Evolutionary conservation across 2,113 vertebrate species (phyloP), one percentile per base, ranked within the genome.

Genomic region (Ictalurus furcatus): DNA sequence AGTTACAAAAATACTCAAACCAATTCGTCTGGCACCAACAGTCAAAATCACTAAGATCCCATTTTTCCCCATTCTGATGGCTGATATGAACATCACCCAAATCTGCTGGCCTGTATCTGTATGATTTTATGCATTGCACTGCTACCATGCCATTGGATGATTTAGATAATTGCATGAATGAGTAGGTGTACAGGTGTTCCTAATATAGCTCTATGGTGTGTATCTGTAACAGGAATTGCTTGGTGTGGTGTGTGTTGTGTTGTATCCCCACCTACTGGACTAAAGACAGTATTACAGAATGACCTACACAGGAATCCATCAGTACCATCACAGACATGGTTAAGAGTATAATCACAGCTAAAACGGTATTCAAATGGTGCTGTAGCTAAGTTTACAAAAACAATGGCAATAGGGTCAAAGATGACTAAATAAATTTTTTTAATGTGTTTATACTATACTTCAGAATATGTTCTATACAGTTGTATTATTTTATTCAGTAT

Each of bases 201-300:
- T 65, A 48, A 65, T 3, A 13, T 16, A 48, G 74, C 8, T 40
- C 21, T 4, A 12, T 28, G 61, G 2, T 23, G 8, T 82, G 0
- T 54, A 12, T 23, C 4, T 83, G 56, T 83, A 37, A 14, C 44
- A 25, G 58, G 34, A 37, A 23, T 34, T 54, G 19, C 12, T 40
- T 82, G n/a, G 25, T 76, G n/a, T 74, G 11, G 80, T 19, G 54
- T 89, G 80, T 12, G 25, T 88, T 34, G 87, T 82, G 13, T 78
- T 85, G 3, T 40, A 82, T 14, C 56, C 2, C 87, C 91, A 88
- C 86, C 93, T 91, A 30, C 54, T 93, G 94, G 92, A 88, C 1
- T 48, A 85, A 40, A 59, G 19, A 28, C 52, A 52, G 80, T 30
- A 71, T 63, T 85, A 52, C 78, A 28, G 69, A 23, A 28, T 78